phyloP scores from a whole-genome alignment of 1,140 invertebrate species.

The Drosophila repletoides region DNA sequence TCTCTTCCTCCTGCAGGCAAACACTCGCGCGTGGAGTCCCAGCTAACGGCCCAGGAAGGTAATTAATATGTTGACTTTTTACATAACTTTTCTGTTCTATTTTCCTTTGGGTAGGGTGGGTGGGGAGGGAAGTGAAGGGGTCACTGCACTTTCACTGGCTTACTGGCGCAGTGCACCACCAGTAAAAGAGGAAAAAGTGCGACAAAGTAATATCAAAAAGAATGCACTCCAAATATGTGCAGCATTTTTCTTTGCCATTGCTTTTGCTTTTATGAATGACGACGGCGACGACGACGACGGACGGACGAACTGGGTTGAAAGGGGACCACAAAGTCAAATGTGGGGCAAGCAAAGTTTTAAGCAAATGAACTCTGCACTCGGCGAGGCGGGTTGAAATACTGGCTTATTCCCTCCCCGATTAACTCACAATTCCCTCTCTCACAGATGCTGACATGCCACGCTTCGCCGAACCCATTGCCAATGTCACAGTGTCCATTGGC shows the following conservation, averaged over 20 bases:
- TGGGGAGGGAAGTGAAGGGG: no score
- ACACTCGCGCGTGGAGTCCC: conserved; percentile 65
- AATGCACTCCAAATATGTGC: conserved; percentile 18
- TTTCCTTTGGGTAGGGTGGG: no score
- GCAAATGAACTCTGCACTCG: conserved; percentile 32
- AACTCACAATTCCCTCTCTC: neutral
- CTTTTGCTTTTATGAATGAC: conserved; percentile 15
- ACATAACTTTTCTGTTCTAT: conserved; percentile 10
- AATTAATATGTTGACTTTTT: conserved; percentile 61
- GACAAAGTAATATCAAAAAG: conserved; percentile 12
- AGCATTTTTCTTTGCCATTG: conserved; percentile 10
- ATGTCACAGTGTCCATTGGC: conserved; percentile 95
- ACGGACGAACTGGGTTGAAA: neutral
- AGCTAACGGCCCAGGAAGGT: conserved; percentile 74
- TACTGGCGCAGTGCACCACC: conserved; percentile 42
- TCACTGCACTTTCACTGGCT: conserved; percentile 17
- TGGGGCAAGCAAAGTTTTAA: conserved; percentile 34
- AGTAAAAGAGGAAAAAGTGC: conserved; percentile 2
- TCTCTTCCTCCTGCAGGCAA: conserved; percentile 53
- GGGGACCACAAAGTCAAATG: conserved; percentile 17
- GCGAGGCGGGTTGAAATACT: neutral
- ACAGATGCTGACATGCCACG: conserved; percentile 87
- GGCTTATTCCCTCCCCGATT: neutral
- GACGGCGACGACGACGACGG: no score
- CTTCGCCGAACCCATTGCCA: conserved; percentile 95